A percentile compares a stretch with the other conserved stretches of the same genome.
Conservation (phyloP, 2,797 vertebrate genomes). For the Anableps anableps region DNA sequence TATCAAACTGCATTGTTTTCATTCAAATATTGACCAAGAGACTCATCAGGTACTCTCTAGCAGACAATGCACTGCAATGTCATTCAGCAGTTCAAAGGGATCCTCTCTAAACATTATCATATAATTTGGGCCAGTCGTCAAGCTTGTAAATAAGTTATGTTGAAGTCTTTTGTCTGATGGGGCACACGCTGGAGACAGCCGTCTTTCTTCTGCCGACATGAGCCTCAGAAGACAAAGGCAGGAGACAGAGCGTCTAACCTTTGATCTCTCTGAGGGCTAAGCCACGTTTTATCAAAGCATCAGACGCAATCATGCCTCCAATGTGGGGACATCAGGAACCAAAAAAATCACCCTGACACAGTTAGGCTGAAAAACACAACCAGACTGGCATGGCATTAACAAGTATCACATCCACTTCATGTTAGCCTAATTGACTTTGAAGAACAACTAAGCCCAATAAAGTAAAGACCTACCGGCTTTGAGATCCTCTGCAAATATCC, state of each 20-base stretch:
- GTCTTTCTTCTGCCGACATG: constrained; percentile 80
- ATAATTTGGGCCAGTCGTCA: constrained; percentile 78
- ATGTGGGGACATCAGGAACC: constrained; percentile 71
- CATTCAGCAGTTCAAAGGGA: constrained; percentile 76
- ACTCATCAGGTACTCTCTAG: constrained; percentile 27
- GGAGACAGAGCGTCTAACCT: constrained; percentile 86
- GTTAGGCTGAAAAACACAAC: too few relatives aligned
- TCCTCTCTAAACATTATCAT: constrained; percentile 78
- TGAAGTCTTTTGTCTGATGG: constrained; percentile 81
- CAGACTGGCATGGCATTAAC: constrained; percentile 74
- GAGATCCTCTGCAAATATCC: constrained; percentile 27
- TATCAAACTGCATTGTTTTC: constrained; percentile 3
- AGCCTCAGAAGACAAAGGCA: constrained; percentile 80
- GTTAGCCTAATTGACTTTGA: constrained; percentile 78
- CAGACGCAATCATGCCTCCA: constrained; percentile 76
- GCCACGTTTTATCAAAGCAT: constrained; percentile 73
- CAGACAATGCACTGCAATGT: constrained; percentile 50
- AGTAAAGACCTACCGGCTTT: constrained; percentile 47
- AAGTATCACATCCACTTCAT: constrained; percentile 74
- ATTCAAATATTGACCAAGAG: constrained; percentile 13
- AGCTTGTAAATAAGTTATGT: constrained; percentile 86
- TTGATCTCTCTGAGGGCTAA: constrained; percentile 82
- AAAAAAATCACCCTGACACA: constrained; percentile 71
- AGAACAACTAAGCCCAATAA: constrained; percentile 64
- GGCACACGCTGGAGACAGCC: constrained; percentile 83